Conservation (phyloP, 1,140 invertebrate species). For the Asobara japonica region DNA sequence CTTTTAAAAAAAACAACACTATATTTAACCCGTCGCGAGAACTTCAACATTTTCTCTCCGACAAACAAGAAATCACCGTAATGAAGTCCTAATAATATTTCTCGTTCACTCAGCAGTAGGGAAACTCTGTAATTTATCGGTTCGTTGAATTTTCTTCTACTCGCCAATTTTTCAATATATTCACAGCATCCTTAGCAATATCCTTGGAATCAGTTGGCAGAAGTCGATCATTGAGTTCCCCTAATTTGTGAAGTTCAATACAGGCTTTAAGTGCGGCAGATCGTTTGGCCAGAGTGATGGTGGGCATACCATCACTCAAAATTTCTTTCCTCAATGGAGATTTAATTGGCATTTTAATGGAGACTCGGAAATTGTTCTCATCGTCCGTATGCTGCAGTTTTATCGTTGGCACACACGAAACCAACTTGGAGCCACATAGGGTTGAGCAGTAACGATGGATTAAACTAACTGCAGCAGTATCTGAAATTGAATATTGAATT, state of each 20-base stretch:
- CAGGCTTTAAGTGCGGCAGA: conserved; percentile 83
- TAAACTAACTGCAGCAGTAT: conserved; percentile 75
- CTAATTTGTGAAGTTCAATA: conserved; percentile 73
- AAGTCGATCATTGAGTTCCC: conserved; percentile 84
- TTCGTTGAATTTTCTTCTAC: conserved; percentile 57
- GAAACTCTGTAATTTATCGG: no score
- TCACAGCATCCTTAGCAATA: conserved; percentile 46
- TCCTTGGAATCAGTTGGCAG: conserved; percentile 71
- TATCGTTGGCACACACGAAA: conserved; percentile 78
- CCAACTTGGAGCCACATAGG: conserved; percentile 86
- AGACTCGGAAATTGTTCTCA: conserved; percentile 43
- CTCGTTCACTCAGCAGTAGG: no score
- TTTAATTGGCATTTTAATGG: conserved; percentile 53
- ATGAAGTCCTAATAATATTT: no score
- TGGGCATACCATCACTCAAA: conserved; percentile 62
- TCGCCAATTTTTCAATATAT: conserved; percentile 69
- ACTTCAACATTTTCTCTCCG: no score
- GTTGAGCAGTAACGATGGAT: conserved; percentile 83
- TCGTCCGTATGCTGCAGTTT: conserved; percentile 45
- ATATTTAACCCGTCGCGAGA: no score
- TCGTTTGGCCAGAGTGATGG: conserved; percentile 78
- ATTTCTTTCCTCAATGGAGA: conserved; percentile 46
- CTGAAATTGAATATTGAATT: conserved; percentile 67
- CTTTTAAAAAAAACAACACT: no score
- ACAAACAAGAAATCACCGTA: no score